phyloP scores from a whole-genome alignment of 2,888 invertebrate genomes.

The Keiferia lycopersicella region DNA sequence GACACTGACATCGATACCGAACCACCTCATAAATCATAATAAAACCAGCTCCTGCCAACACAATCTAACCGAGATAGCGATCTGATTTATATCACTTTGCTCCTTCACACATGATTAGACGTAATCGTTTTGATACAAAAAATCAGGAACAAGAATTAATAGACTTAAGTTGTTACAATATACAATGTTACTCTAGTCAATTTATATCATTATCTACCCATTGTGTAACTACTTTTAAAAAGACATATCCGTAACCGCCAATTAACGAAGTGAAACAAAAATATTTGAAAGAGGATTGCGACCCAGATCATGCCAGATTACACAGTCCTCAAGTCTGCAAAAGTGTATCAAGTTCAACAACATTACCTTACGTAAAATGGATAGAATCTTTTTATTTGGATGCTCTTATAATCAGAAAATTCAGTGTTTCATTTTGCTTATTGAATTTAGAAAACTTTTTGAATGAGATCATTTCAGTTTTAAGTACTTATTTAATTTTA shows the following conservation, averaged over 20 bases:
- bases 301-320: slow-evolving; percentile 22
- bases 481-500: no score
- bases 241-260: slow-evolving; percentile 14
- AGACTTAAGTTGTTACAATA: neutral
- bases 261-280: slow-evolving; percentile 19
- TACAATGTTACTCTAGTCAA: neutral
- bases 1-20: slow-evolving; percentile 44
- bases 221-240: slow-evolving; percentile 22
- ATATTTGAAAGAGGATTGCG: slow-evolving; percentile 9
- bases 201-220: neutral
- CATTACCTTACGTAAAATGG: slow-evolving; percentile 20
- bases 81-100: slow-evolving; percentile 29
- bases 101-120: slow-evolving; percentile 32
- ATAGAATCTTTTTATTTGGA: neutral
- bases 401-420: neutral
- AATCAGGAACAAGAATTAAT: slow-evolving; percentile 43
- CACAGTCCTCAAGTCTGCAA: slow-evolving; percentile 5
- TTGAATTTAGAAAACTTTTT: no score
- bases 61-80: slow-evolving; percentile 37
- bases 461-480: neutral
- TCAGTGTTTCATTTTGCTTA: neutral
- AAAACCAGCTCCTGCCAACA: slow-evolving; percentile 40
- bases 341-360: slow-evolving; percentile 22
- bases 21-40: slow-evolving; percentile 46
- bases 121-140: slow-evolving; percentile 34